phyloP scores from a whole-genome alignment of 2,797 vertebrate genomes.

The Buphagus erythrorhynchus region DNA sequence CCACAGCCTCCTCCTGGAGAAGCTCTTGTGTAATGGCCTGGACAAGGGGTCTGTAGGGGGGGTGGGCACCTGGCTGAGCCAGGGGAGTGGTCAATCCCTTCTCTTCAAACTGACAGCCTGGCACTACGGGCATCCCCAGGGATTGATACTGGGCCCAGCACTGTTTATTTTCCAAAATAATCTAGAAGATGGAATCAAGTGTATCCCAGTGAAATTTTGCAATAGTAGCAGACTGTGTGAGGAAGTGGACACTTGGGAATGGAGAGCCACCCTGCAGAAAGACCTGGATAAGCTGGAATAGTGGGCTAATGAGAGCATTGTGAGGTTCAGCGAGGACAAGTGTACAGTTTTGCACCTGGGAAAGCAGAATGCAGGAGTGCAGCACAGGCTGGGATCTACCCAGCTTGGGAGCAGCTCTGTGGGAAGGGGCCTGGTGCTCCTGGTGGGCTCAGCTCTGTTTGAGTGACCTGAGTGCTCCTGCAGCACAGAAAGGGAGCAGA shows the following conservation, averaged over 20 bases:
- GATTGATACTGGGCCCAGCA: not conserved
- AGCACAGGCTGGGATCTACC: not conserved
- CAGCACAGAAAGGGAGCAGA: not conserved
- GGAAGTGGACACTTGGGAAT: too few species aligned
- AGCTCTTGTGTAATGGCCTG: not conserved
- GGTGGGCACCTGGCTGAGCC: not conserved
- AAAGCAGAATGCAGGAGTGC: not conserved
- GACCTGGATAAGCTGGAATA: too few species aligned
- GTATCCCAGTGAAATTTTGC: too few species aligned
- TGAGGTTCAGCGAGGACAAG: not conserved
- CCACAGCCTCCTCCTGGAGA: not conserved
- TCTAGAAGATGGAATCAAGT: too few species aligned
- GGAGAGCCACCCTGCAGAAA: too few species aligned
- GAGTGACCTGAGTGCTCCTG: not conserved
- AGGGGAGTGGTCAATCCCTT: not conserved
- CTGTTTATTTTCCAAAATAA: not conserved
- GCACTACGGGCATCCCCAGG: not conserved
- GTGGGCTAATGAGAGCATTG: not conserved
- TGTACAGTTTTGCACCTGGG: not conserved
- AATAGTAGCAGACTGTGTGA: too few species aligned
- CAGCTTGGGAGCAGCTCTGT: not conserved
- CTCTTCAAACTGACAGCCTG: not conserved
- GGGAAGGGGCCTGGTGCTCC: too few species aligned
- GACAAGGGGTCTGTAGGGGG: not conserved
- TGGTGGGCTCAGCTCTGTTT: not conserved